Evolutionary conservation across 2,113 vertebrate species (phyloP).

Genomic region (Amblyopsis rosae): DNA sequence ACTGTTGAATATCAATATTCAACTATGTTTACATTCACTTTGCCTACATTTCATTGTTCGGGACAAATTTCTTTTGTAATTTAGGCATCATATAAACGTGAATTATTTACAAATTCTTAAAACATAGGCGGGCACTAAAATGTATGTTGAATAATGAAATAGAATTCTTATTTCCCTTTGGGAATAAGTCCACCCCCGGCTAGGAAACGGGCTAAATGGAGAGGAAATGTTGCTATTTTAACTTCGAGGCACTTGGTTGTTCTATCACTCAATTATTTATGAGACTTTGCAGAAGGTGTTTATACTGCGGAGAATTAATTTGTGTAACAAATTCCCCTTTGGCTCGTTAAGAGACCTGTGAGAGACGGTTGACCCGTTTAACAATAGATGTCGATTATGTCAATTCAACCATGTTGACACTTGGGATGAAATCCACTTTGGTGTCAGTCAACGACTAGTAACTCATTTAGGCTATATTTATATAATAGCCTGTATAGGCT

Average conservation of each 20-base stretch:
- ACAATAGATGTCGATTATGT: constrained; percentile 86
- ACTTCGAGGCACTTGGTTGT: constrained; percentile 58
- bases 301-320: constrained; percentile 85
- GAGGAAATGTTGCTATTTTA: constrained; percentile 61
- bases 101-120: constrained; percentile 5
- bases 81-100: too few relatives aligned
- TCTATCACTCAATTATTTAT: constrained; percentile 85
- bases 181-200: background rate
- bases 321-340: constrained; percentile 85
- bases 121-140: too few relatives aligned
- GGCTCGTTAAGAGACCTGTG: constrained; percentile 84
- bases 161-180: too few relatives aligned
- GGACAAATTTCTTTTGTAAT: too few relatives aligned
- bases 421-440: constrained; percentile 61
- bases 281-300: constrained; percentile 74
- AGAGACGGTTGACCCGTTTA: constrained; percentile 91
- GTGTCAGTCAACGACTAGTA: background rate
- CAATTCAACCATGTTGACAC: constrained; percentile 59
- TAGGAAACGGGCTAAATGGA: constrained; percentile 27
- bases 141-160: too few relatives aligned
- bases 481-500: background rate
- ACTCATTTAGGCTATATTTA: background rate
- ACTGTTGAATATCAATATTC: constrained; percentile 44
- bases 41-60: too few relatives aligned
- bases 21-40: too few relatives aligned